Base-by-base conservation (phyloP, 1,140 invertebrate genomes). In the Pinna nobilis region DNA sequence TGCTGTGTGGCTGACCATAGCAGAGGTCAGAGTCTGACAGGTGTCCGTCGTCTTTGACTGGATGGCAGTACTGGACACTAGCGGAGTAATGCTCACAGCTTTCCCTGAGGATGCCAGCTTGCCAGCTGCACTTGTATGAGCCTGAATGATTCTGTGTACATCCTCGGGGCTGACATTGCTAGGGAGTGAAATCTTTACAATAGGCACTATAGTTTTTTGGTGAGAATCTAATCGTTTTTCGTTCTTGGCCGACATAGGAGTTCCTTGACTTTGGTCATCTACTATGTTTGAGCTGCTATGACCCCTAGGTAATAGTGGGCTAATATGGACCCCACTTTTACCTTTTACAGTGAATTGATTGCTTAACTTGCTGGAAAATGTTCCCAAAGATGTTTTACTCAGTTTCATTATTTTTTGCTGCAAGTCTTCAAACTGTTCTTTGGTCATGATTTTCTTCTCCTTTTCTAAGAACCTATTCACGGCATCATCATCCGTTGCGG, bases 111-210 rank as follows among this genome's bases (percentile, higher is more conserved):
- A 37, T 1, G 32, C 59, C 0, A 63, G 37, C 6, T 15, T 63
- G 20, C 59, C 59, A 25, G 59, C 39, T 32, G 59, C 59, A 37
- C 35, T 41, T 25, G 28, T 41, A 41, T 63, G 59, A 41, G 35
- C 59, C 25, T 63, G 25, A 30, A 63, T 63, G 25, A 63, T 63
- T 63, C 39, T 63, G 25, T 63, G 35, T 11, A 63, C 44, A n/a
- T 63, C 59, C 28, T 63, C 32, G 30, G 59, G 59, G 44, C 35
- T 63, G 5, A 63, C 59, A 63, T 35, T 63, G 28, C 35, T 28
- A 28, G 59, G 59, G 15, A 63, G 59, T 20, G 39, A 41, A 11
- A 63, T 25, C 39, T 63, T 63, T 25, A 63, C 39, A 32, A 63
- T 33, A 37, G 55, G 20, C 25, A 59, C 55, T 59, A 30, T 59